Conservation (phyloP, 2,113 vertebrate species). For the Physeter macrocephalus region DNA sequence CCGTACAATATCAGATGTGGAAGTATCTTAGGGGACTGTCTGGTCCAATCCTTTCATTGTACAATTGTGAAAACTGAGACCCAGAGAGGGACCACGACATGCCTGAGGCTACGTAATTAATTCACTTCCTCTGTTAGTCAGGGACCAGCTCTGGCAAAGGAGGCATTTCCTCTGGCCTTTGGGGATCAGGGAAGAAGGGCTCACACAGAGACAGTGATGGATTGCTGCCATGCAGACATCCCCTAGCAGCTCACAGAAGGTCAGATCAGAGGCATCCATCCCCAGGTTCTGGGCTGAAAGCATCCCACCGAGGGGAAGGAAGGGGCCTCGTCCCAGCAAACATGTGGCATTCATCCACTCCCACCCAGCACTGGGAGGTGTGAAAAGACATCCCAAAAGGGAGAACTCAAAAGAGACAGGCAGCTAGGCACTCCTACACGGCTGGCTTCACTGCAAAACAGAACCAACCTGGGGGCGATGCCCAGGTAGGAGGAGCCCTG, state of each 20-base stretch:
- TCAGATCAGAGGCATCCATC: neutral
- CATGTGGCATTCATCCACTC: neutral
- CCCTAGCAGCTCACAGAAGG: neutral
- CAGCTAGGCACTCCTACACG: neutral
- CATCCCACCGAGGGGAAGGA: neutral
- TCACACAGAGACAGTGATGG: fast-evolving
- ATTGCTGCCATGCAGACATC: neutral
- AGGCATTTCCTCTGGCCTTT: too few relatives aligned
- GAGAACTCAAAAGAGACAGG: neutral
- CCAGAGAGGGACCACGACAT: neutral
- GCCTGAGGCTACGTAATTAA: neutral
- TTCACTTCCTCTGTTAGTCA: neutral
- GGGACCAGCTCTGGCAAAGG: neutral
- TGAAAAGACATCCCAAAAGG: slow-evolving; percentile 14
- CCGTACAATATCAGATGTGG: fast-evolving
- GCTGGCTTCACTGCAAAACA: neutral
- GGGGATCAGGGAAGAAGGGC: neutral
- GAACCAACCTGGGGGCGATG: neutral
- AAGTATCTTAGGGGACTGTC: neutral
- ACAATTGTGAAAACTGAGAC: neutral
- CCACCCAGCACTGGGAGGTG: neutral
- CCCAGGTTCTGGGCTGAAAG: neutral
- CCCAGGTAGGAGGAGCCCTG: neutral
- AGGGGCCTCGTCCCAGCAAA: neutral
- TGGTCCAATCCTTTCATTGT: neutral